Evolutionary conservation across 2,797 vertebrate genomes (phyloP).

Genomic region (Tragopan temminckii): DNA sequence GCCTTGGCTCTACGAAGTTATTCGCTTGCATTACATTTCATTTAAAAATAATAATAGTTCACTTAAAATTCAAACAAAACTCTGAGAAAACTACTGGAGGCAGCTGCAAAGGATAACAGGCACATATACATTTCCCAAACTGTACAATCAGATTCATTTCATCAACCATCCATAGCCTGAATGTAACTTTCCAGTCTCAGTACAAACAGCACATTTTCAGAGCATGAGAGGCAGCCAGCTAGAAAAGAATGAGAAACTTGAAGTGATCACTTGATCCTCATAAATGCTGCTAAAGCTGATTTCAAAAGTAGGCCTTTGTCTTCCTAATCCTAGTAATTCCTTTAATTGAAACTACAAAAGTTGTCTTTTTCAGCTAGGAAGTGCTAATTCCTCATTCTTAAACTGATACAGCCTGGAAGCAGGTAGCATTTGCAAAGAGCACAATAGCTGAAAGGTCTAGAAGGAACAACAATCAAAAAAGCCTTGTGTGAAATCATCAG

Average conservation of each 20-base stretch:
- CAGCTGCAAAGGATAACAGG: conserved; percentile 24
- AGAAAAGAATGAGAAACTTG: conserved; percentile 55
- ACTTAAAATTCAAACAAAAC: conserved; percentile 1
- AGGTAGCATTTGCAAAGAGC: neutral
- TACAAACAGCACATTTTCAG: neutral
- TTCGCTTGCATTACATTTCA: neutral
- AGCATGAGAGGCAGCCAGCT: conserved; percentile 7
- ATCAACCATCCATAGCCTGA: neutral
- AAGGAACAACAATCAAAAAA: neutral
- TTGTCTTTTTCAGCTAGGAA: conserved; percentile 34
- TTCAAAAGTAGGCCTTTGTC: conserved; percentile 61
- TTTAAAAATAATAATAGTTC: conserved; percentile 20
- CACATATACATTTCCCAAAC: neutral
- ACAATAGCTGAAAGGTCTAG: neutral
- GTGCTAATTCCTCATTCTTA: neutral
- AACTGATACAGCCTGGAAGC: neutral
- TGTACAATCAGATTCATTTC: conserved; percentile 3
- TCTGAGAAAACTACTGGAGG: neutral
- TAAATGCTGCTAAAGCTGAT: conserved; percentile 49
- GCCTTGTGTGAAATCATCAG: neutral
- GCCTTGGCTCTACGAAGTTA: neutral
- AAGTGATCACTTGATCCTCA: conserved; percentile 59
- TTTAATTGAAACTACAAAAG: conserved; percentile 64
- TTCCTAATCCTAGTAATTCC: conserved; percentile 70
- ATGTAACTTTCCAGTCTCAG: neutral